phyloP scores from a whole-genome alignment of 2,888 invertebrate genomes.

The Antitype chi region DNA sequence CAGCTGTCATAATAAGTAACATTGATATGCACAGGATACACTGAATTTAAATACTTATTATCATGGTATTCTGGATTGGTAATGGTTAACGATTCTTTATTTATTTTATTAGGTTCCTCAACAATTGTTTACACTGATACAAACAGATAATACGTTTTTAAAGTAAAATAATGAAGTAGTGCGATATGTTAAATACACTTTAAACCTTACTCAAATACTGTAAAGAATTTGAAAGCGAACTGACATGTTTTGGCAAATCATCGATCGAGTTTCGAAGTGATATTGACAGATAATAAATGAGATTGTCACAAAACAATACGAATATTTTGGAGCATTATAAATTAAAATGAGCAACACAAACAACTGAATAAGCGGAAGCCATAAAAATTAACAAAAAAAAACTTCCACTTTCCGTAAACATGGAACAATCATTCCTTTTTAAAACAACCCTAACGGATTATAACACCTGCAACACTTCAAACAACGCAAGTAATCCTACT shows the following conservation, averaged over 20 bases:
- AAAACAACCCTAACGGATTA: conserved; percentile 47
- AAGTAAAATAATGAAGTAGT: not conserved
- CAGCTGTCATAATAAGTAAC: not conserved
- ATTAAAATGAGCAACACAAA: conserved; percentile 4
- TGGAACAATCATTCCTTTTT: conserved; percentile 31
- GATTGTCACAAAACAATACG: not conserved
- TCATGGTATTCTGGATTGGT: not conserved
- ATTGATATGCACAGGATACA: not conserved
- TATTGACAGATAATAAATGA: too few species aligned
- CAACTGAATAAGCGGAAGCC: conserved; percentile 7
- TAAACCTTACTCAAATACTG: not conserved
- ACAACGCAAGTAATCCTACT: conserved; percentile 54
- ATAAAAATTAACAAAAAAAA: conserved; percentile 13
- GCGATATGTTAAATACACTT: not conserved
- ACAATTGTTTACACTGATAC: too few species aligned
- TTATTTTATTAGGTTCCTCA: too few species aligned
- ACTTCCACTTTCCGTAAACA: conserved; percentile 28
- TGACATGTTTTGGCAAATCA: not conserved
- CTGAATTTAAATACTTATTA: not conserved
- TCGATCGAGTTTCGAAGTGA: not conserved
- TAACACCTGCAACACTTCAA: conserved; percentile 55
- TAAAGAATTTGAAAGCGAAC: not conserved
- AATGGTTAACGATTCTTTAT: not conserved
- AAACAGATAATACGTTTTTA: too few species aligned
- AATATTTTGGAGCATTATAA: not conserved